Evolutionary conservation across 2,888 invertebrate genomes (phyloP).

Genomic region (Hirtodrosophila duncani): DNA sequence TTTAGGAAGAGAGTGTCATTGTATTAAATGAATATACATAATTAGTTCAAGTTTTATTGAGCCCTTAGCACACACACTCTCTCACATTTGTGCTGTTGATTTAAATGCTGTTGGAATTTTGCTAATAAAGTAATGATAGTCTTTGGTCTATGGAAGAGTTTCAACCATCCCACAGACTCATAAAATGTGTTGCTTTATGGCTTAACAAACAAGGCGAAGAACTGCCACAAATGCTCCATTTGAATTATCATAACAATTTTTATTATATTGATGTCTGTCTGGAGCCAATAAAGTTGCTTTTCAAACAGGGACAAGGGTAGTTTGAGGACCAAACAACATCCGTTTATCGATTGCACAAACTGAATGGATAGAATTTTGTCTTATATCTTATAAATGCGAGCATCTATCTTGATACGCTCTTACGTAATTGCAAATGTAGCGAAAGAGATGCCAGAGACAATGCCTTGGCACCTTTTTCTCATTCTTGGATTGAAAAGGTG

Average conservation of each 20-base stretch:
- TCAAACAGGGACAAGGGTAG: neutral
- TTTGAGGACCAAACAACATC: slow-evolving; percentile 30
- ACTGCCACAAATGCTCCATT: slow-evolving; percentile 48
- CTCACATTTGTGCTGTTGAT: slow-evolving; percentile 9
- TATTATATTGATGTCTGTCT: slow-evolving; percentile 35
- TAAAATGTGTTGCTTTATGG: slow-evolving; percentile 47
- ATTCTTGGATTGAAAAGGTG: slow-evolving; percentile 11
- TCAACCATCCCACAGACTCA: too few species aligned
- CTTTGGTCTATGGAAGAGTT: too few species aligned
- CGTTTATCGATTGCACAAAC: slow-evolving; percentile 43
- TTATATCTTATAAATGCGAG: neutral
- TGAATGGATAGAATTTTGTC: slow-evolving; percentile 8
- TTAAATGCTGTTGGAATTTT: slow-evolving; percentile 23
- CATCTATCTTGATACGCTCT: slow-evolving; percentile 29
- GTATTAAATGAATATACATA: slow-evolving; percentile 4
- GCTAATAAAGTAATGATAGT: too few species aligned
- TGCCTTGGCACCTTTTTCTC: slow-evolving; percentile 24
- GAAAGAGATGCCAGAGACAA: slow-evolving; percentile 12
- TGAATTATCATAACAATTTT: slow-evolving; percentile 63
- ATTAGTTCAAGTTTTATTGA: slow-evolving; percentile 65
- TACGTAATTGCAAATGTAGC: slow-evolving; percentile 66
- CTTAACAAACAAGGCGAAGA: slow-evolving; percentile 42
- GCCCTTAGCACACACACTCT: slow-evolving; percentile 4
- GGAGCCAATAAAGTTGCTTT: slow-evolving; percentile 49
- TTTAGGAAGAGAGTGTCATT: slow-evolving; percentile 24